Base-by-base conservation (phyloP, 2,797 vertebrate genomes). In the Remorina albescens region DNA sequence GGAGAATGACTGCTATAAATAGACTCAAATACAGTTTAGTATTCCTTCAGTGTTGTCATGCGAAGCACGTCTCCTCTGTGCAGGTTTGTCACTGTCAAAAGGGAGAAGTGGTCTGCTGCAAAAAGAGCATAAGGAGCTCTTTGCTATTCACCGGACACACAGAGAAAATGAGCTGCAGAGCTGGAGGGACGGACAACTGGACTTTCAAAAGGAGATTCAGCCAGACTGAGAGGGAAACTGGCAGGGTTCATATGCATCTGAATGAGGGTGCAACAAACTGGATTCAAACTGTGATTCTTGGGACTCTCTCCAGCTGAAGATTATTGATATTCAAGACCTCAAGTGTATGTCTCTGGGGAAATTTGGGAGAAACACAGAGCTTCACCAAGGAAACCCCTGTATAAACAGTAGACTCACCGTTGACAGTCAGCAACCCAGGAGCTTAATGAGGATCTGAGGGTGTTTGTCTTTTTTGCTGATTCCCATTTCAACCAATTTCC, bases 211-310 rank as follows among this genome's bases (percentile, higher is more conserved):
- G 77, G 77, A 65, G 47, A 44, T 26, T 5, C 28, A 76, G 54
- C 36, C 23, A 10, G 49, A 76, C 60, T 2, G 68, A 46, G 44
- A 50, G 51, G 34, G 64, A 6, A 64, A 28, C 60, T 62, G 0
- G 9, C 51, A 34, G 80, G 61, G 70, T 71, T 90, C 79, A 87
- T 82, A 67, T 86, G 89, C 89, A 90, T 92, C 46, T 90, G 60
- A 92, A 93, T 87, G 84, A 86, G 61, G 19, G 28, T 2, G 50
- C 4, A 55, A 68, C 50, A 67, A 47, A 55, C 32, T 5, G 60
- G 67, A 72, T 65, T 78, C 30, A 51, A 78, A 55, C 66, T 34
- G 66, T 36, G 83, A 83, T 53, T 60, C 56, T 50, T 80, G 78
- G 44, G 55, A 55, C 49, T 60, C 71, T 53, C 53, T 59, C 56